These are phyloP conservation scores for Pogonocherus hispidulus DNA, from an alignment of 2,888 invertebrate genomes.

Conservation along the genomic window DNA sequence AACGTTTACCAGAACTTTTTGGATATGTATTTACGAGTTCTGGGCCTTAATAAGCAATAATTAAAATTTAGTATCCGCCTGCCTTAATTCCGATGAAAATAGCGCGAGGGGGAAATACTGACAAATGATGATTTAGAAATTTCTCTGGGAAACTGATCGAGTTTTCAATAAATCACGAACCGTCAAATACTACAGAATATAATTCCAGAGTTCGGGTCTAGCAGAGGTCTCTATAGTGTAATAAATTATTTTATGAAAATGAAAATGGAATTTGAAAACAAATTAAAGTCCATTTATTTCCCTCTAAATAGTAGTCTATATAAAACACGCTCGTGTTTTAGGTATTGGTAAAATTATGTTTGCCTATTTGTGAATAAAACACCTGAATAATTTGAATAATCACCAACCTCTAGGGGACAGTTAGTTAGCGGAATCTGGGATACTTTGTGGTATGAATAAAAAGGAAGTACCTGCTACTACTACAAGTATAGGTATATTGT, in stretches of 20 bases:
- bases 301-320: slow-evolving; percentile 1
- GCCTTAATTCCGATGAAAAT: slow-evolving; percentile 7
- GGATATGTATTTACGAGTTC: not conserved
- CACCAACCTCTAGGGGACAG: no score
- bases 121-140: slow-evolving; percentile 39
- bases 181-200: slow-evolving; percentile 45
- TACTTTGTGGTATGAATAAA: no score
- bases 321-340: not conserved
- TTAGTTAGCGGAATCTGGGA: no score
- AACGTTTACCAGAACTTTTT: slow-evolving; percentile 11
- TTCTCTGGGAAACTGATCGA: slow-evolving; percentile 40
- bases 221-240: slow-evolving; percentile 22
- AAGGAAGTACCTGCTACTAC: no score
- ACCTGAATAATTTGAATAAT: no score
- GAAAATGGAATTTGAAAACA: slow-evolving; percentile 30
- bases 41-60: slow-evolving; percentile 9
- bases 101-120: slow-evolving; percentile 15
- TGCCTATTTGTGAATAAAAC: not conserved
- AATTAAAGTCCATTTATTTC: not conserved
- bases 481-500: no score
- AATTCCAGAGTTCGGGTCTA: slow-evolving; percentile 32
- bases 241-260: slow-evolving; percentile 31
- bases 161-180: slow-evolving; percentile 43
- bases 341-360: not conserved
- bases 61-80: slow-evolving; percentile 22